Base-by-base conservation (phyloP, 2,113 vertebrate genomes). In the Hirundichthys speculiger region DNA sequence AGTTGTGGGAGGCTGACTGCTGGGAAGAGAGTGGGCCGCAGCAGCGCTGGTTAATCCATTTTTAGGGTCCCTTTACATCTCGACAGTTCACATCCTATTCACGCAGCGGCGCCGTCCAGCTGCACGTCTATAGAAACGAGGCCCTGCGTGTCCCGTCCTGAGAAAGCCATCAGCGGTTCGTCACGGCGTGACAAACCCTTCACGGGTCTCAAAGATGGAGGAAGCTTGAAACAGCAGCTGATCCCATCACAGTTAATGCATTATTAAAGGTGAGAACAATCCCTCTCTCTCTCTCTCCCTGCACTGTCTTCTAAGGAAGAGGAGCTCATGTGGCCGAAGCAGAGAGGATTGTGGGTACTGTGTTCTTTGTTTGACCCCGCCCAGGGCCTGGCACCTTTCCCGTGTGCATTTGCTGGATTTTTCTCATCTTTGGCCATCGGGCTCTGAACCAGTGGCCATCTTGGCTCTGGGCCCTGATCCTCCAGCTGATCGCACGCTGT, bases 391-490 rank as follows among this genome's bases (percentile, higher is more conserved):
- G 67, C 59, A 2, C n/a, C 64, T 6, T 38, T 62, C 74, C 73
- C 15, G 4, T n/a, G 2, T 47, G 8, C 50, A 6, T 56, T 58
- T 21, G 5, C 54, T 56, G n/a, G 22, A 39, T 71, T 78, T 63
- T 75, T 75, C 64, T 90, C 77, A 73, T 87, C 64, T 90, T 59
- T 87, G 83, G 86, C 57, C 82, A 79, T 73, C 2, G 13, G 34
- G 72, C 59, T 67, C 59, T 70, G 79, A 76, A 77, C 67, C 76
- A 75, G 58, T 60, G 55, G 54, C 39, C 56, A 65, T 42, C 46
- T 22, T 72, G 64, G 68, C 56, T 54, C 46, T 43, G 65, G 13
- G 68, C 76, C 71, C 56, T 69, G 54, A 67, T 75, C 57, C 57
- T 53, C 30, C 40, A 24, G 19, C 51, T 21, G 45, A 27, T 67